Base-by-base conservation (phyloP, 2,888 invertebrate species). In the Trachelus stipa region DNA sequence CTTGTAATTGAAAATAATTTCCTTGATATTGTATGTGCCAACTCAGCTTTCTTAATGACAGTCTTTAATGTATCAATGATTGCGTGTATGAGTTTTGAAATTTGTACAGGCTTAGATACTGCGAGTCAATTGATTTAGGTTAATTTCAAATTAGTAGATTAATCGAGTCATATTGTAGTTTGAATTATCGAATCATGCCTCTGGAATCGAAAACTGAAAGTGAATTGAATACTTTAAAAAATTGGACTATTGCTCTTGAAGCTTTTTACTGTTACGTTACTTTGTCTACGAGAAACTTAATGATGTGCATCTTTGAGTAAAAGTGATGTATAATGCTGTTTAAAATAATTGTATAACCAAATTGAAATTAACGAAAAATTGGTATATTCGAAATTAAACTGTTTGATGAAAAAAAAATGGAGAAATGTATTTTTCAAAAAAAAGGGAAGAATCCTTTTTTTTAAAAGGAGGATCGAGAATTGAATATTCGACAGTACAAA, bases 1-100 rank as follows among this genome's bases (percentile, higher is more conserved):
- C 80, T 80, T 73, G 85, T 80, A 76, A 77, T 78, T 76, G 83
- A 81, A 78, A 83, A 84, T 83, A 81, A 74, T 74, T 74, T 33
- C 78, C 80, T 83, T 79, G 78, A 81, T 81, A 80, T 79, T 79
- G 23, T 74, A 76, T 69, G 75, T 78, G 79, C 79, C 80, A 80
- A 80, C 73, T 68, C 31, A 77, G 69, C 37, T 31, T 34, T 34
- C 23, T 40, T 40, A 40, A 40, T 23, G 15, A 23, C 40, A 40
- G 1, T 23, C 2, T 56, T 2, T 23, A 40, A 40, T 4, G 12
- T 15, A 15, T 15, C 40, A 6, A 56, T 56, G 23, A 56, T 40
- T 40, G 40, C 40, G 23, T 40, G 40, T 40, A 40, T 23, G 40
- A 40, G 23, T 40, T 40, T 23, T 40, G 23, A 23, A 40, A 40